Base-by-base conservation (phyloP, 2,888 invertebrate species). In the Watsonalla binaria region DNA sequence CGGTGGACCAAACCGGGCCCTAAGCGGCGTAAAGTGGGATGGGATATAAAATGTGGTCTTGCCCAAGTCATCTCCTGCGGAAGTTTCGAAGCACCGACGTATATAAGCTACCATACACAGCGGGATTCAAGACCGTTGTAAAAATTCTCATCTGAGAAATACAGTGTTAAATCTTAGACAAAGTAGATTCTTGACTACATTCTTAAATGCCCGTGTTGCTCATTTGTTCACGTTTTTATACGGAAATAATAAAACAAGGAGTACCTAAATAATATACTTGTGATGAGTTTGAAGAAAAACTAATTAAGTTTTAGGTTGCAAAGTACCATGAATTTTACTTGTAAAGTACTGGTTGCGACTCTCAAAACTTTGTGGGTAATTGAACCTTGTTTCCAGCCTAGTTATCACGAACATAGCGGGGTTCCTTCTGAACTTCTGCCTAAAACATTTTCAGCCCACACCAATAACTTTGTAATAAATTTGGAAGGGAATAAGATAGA, bases 61-160 rank as follows among this genome's bases (percentile, higher is more conserved):
- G 68, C 75, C 80, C 70, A 76, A 79, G 74, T 79, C 82, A 82
- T 84, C 81, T 83, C 80, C 78, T 80, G 72, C 76, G 82, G 81
- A 82, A 82, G 80, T 79, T 78, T 76, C 58, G 54, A 55, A 54
- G 72, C 65, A 66, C 68, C 70, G 70, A 62, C 63, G 68, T 68
- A 54, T 57, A 65, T 74, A 69, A 66, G 66, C 66, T 67, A 65
- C 60, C 61, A 54, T 62, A 62, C 54, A 51, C 55, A 53, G 53
- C 55, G 51, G 55, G 53, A 56, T 53, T 55, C 54, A 57, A 60
- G 62, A 60, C 67, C 68, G 59, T 60, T 57, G 62, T 60, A 66
- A 67, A 68, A 63, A 68, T 59, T 59, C 61, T 61, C 59, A 53
- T 58, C 60, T 67, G 56, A 50, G 50, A 56, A 24, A 47, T 54